phyloP scores from a whole-genome alignment of 2,888 invertebrate genomes.

The Drosophila acutilabella region DNA sequence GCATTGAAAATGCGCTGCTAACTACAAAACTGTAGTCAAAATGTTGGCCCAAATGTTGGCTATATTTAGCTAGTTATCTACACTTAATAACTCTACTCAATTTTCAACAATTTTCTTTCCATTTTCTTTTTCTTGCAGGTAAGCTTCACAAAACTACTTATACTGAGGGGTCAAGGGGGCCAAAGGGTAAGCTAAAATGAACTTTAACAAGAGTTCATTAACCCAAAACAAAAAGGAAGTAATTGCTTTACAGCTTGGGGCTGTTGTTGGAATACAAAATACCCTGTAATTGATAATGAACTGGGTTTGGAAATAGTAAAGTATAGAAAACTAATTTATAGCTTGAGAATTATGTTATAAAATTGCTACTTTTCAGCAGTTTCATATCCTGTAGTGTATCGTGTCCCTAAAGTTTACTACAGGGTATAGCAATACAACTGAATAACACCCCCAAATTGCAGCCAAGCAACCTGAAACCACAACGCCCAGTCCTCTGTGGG shows the following conservation, averaged over 20 bases:
- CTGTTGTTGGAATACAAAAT: neutral
- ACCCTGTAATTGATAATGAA: neutral
- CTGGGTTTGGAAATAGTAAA: no score
- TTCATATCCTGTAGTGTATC: no score
- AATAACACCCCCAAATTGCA: slow-evolving; percentile 8
- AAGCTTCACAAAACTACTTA: slow-evolving; percentile 32
- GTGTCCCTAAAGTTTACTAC: neutral
- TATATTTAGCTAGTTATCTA: slow-evolving; percentile 1
- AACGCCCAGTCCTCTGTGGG: slow-evolving; percentile 11
- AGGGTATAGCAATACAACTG: neutral
- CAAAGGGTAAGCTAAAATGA: slow-evolving; percentile 38
- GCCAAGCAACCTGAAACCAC: slow-evolving; percentile 57
- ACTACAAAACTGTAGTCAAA: slow-evolving; percentile 29
- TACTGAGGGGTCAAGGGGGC: slow-evolving; percentile 7
- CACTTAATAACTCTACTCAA: slow-evolving; percentile 17
- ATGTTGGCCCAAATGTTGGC: slow-evolving; percentile 11
- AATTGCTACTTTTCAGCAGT: no score
- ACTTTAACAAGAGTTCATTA: slow-evolving; percentile 65
- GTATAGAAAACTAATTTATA: no score
- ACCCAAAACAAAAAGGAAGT: slow-evolving; percentile 30
- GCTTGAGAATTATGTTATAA: no score
- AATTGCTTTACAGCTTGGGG: neutral
- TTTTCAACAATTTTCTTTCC: slow-evolving; percentile 7
- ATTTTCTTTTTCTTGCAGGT: slow-evolving; percentile 43
- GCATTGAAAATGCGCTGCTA: slow-evolving; percentile 25